Base-by-base conservation (phyloP, 2,797 vertebrate species). In the Remorina albescens region DNA sequence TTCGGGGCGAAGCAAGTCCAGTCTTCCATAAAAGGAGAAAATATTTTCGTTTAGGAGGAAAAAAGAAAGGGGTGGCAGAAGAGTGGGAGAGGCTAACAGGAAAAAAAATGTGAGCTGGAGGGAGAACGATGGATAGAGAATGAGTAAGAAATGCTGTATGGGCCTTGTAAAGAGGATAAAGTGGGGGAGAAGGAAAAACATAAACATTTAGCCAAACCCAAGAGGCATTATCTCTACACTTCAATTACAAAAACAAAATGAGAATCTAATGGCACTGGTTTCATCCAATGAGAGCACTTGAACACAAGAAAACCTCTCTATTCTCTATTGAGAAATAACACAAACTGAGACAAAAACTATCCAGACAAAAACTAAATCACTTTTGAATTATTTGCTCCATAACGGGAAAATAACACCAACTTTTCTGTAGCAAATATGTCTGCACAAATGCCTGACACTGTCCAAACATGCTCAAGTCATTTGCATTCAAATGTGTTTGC, bases 21-120 rank as follows among this genome's bases (percentile, higher is more conserved):
- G 86, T 64, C 82, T 90, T 92, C 92, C 94, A 93, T 95, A 95
- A 94, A 95, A 93, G 94, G 94, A 93, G 85, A 95, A 93, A 95
- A 91, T 94, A 94, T 93, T 92, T 88, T 89, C 85, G 88, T 93
- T 92, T 88, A 82, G 61, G 65, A 60, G 58, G 69, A 85, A 90
- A 90, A 73, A 88, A 87, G 88, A 80, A 80, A 88, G 76, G 68
- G 84, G 86, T 87, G 83, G 86, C 80, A 87, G 72, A 80, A 84
- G 86, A 85, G 85, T 71, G 84, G 84, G 82, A 88, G 79, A 64
- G 88, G 80, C 76, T 65, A 83, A 75, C 42, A 67, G 64, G 79
- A 84, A 78, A 51, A 53, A 74, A 83, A n/a, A n/a, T n/a, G 60
- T 47, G 75, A 76, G 58, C 23, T 54, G 15, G 67, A 67, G 78